phyloP scores from a whole-genome alignment of 2,797 vertebrate genomes.

The Gymnodraco acuticeps region DNA sequence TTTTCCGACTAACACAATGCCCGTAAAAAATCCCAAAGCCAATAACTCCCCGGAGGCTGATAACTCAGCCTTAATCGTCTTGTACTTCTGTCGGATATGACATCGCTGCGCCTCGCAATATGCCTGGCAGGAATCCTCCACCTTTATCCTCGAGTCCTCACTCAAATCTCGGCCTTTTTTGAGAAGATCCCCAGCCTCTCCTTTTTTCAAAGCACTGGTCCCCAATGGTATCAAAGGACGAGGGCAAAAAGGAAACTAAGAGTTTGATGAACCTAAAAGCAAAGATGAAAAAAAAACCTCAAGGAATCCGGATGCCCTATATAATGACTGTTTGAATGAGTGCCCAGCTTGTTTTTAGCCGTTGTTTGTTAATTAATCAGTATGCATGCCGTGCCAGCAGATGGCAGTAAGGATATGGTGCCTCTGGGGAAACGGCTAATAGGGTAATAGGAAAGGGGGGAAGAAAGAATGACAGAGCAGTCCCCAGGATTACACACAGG shows the following conservation, averaged over 20 bases:
- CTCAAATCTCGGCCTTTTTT: conserved; percentile 30
- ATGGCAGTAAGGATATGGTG: conserved; percentile 76
- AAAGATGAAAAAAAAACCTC: background rate
- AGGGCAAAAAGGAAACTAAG: conserved; percentile 32
- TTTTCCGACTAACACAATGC: conserved; percentile 49
- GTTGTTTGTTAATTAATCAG: conserved; percentile 75
- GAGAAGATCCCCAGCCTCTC: conserved; percentile 28
- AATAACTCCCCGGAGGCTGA: conserved; percentile 55
- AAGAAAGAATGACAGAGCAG: conserved; percentile 58
- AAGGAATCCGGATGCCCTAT: conserved; percentile 49
- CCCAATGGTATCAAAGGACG: conserved; percentile 6
- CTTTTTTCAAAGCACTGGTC: conserved; percentile 27
- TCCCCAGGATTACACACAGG: conserved; percentile 58
- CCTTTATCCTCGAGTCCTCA: conserved; percentile 22
- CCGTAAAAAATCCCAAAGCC: conserved; percentile 57
- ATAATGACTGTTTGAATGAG: conserved; percentile 65
- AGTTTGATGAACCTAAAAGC: conserved; percentile 45
- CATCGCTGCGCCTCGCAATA: conserved; percentile 35
- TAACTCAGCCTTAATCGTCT: conserved; percentile 60
- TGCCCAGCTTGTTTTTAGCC: conserved; percentile 64
- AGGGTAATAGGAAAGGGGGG: conserved; percentile 56
- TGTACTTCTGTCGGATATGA: conserved; percentile 37
- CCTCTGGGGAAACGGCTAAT: conserved; percentile 72
- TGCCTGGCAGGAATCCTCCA: conserved; percentile 21
- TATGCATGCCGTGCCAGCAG: conserved; percentile 74